Evolutionary conservation across 2,113 vertebrate genomes (phyloP).

Genomic region (Prolemur simus): DNA sequence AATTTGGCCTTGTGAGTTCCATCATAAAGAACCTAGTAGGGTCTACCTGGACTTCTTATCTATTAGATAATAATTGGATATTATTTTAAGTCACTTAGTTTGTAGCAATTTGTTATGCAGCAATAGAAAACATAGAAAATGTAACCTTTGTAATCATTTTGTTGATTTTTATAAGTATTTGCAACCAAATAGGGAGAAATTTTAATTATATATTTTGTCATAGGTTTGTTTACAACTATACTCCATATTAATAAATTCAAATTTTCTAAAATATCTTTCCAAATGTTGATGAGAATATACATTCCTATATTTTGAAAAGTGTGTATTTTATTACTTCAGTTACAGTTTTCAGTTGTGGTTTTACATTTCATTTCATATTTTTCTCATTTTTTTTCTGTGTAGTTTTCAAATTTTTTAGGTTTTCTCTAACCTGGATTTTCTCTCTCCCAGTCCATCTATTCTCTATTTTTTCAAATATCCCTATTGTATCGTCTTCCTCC

Average conservation of each 20-base stretch:
- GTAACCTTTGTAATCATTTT: not conserved
- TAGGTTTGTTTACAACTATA: not conserved
- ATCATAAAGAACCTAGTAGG: not conserved
- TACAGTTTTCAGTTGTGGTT: not conserved
- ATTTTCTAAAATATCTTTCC: not conserved
- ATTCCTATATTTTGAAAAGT: not conserved
- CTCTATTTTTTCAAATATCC: not conserved
- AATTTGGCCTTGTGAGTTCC: not conserved
- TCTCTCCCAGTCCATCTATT: not conserved
- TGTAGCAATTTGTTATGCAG: not conserved
- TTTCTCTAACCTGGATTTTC: not conserved
- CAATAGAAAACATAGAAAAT: not conserved
- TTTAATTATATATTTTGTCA: not conserved
- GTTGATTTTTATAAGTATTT: not conserved
- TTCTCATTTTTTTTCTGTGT: not conserved
- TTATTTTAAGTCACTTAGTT: not conserved
- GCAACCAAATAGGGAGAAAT: not conserved
- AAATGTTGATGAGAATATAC: not conserved
- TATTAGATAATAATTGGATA: not conserved
- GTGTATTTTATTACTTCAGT: not conserved
- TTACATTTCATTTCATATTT: not conserved
- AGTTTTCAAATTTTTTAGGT: not conserved
- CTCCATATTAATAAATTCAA: not conserved
- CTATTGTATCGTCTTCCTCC: not conserved
- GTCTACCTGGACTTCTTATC: not conserved